Conservation (phyloP, 2,888 invertebrate species). For the Fissipunctia ypsillon region DNA sequence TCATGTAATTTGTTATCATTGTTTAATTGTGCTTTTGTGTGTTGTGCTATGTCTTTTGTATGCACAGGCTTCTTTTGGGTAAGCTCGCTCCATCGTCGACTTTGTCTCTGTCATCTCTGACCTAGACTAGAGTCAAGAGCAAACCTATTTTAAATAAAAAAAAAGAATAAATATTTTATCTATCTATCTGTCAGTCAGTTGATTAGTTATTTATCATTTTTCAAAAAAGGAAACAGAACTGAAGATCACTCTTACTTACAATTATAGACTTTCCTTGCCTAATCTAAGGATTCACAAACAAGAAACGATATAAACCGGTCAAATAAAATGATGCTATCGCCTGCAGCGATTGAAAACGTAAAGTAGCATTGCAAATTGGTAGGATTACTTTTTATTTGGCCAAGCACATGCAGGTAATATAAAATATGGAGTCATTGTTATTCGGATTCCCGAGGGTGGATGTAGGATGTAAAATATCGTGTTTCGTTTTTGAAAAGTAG, state of each 20-base stretch:
- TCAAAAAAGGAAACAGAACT: background rate
- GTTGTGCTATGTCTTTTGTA: too few species aligned
- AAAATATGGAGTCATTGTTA: slow-evolving; percentile 73
- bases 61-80: too few species aligned
- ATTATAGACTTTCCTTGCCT: background rate
- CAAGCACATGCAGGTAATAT: slow-evolving; percentile 56
- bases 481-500: slow-evolving; percentile 22
- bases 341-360: slow-evolving; percentile 63
- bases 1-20: too few species aligned
- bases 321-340: slow-evolving; percentile 66
- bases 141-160: too few species aligned
- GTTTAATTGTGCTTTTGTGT: too few species aligned
- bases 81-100: too few species aligned
- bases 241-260: slow-evolving; percentile 5
- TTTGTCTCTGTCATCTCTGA: too few species aligned
- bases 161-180: too few species aligned
- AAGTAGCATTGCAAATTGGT: slow-evolving; percentile 66
- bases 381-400: slow-evolving; percentile 79
- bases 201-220: background rate
- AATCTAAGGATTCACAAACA: slow-evolving; percentile 24
- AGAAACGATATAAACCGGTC: slow-evolving; percentile 57
- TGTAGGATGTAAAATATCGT: slow-evolving; percentile 65
- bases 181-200: too few species aligned
- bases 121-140: too few species aligned
- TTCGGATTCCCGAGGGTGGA: slow-evolving; percentile 68